Conservation (phyloP, 2,888 invertebrate species). For the Synergus laeviventris region DNA sequence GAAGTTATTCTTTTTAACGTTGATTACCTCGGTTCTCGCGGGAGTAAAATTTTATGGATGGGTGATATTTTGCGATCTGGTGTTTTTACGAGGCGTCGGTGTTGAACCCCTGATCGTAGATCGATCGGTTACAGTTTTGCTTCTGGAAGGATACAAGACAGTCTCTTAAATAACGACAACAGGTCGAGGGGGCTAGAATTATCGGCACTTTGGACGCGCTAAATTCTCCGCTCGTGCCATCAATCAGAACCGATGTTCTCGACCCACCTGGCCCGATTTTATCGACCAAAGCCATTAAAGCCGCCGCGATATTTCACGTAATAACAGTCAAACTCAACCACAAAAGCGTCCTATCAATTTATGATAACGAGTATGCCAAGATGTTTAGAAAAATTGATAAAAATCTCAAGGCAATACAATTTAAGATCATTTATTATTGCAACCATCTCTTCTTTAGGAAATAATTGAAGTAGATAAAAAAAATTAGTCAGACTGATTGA, state of each 20-base stretch:
- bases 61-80: slow-evolving; percentile 14
- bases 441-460: too few relatives aligned
- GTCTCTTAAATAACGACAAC: slow-evolving; percentile 61
- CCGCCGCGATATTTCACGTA: slow-evolving; percentile 55
- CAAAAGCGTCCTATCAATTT: neutral
- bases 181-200: slow-evolving; percentile 59
- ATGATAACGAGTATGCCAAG: neutral
- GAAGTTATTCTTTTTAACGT: neutral
- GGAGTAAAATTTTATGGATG: slow-evolving; percentile 3
- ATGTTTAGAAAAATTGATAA: too few relatives aligned
- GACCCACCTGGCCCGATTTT: slow-evolving; percentile 67
- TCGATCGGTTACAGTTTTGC: slow-evolving; percentile 29
- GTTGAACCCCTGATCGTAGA: slow-evolving; percentile 27
- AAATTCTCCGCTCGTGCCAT: slow-evolving; percentile 66
- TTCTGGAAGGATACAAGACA: slow-evolving; percentile 45
- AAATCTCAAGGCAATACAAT: neutral
- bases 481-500: too few relatives aligned
- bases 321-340: slow-evolving; percentile 50
- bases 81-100: slow-evolving; percentile 10
- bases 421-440: neutral
- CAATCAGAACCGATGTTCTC: slow-evolving; percentile 64
- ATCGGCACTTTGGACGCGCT: slow-evolving; percentile 68
- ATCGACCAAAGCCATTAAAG: slow-evolving; percentile 59
- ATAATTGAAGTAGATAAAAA: too few relatives aligned
- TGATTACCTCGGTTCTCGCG: neutral